Evolutionary conservation across 2,888 invertebrate species (phyloP), one percentile per base, ranked within the genome.

Genomic region (Euplagia quadripunctaria): DNA sequence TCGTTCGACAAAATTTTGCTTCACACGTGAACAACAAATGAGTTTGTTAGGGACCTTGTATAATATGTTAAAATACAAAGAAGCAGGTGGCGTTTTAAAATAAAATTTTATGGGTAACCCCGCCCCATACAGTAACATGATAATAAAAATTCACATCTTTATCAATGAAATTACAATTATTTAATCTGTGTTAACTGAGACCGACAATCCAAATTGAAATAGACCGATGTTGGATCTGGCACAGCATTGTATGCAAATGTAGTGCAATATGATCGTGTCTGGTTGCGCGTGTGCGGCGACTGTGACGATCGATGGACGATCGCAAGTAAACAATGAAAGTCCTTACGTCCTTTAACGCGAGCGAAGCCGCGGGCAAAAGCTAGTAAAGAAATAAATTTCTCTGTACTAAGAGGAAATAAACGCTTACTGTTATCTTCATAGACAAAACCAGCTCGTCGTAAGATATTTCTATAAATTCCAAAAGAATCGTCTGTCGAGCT

Each of bases 161-260:
- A n/a, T 64, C 64, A 64, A 64, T 43, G 43, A 41, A 51, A 51
- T 41, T 55, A 20, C 42, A 17, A 70, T 70, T 31, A 64, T 51
- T 64, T 71, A 61, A 46, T 1, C 2, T 69, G 46, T 12, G 31
- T 65, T 43, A 73, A 64, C 41, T 5, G 51, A 61, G 55, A 70
- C 46, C 66, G 63, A 52, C 42, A 75, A 77, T 68, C 72, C 71
- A 74, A 88, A 87, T 83, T 79, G 73, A 51, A 71, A 68, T 31
- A 69, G 78, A 84, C 84, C 87, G 83, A 84, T 81, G 84, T 86
- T 82, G 82, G 86, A 87, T 89, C 89, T 89, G 86, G 87, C 55
- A 64, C 83, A 68, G 14, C 86, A 94, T 94, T 94, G 94, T 94
- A 91, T 94, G 94, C 90, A 91, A 94, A 94, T 94, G 82, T 79